Evolutionary conservation across 2,797 vertebrate genomes (phyloP).

Genomic region (Phylloscopus collybita): DNA sequence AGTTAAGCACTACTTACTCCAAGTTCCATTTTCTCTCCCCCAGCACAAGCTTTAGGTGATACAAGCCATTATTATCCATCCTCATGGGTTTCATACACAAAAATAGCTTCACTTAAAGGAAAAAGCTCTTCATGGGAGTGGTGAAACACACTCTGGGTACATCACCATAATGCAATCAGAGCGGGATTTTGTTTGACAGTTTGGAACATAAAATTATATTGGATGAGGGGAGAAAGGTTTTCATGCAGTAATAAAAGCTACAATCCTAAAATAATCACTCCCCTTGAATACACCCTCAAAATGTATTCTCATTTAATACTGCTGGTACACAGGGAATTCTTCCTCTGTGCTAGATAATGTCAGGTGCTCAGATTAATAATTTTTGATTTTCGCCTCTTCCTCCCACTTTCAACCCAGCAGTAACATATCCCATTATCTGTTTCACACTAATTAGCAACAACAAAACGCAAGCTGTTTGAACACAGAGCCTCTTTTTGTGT

Average conservation of each 20-base stretch:
- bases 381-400: background rate
- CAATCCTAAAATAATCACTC: conserved; percentile 20
- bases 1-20: background rate
- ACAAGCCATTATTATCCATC: background rate
- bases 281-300: background rate
- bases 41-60: background rate
- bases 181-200: background rate
- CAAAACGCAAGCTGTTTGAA: background rate
- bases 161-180: background rate
- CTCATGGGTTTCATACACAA: background rate
- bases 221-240: background rate
- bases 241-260: background rate
- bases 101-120: background rate
- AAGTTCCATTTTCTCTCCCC: background rate
- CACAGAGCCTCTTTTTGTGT: background rate
- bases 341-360: background rate
- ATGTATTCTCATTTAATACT: background rate
- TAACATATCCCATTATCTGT: background rate
- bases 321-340: background rate
- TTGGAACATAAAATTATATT: background rate
- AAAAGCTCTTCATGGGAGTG: background rate
- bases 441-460: background rate
- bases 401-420: background rate
- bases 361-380: background rate
- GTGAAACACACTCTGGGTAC: background rate